Base-by-base conservation (phyloP, 2,888 invertebrate genomes). In the Galeruca laticollis region DNA sequence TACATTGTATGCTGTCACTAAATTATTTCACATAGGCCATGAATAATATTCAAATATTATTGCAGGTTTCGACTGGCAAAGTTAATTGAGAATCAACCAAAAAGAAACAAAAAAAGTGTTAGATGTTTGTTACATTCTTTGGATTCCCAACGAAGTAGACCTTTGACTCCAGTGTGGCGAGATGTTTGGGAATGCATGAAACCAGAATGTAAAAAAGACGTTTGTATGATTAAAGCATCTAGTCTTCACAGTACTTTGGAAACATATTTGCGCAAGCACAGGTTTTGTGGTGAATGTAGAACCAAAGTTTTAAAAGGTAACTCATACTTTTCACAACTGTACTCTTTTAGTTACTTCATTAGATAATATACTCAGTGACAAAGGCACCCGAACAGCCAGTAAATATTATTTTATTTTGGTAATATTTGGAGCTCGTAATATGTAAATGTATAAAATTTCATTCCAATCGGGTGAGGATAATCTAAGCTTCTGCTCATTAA, bases 281-380 rank as follows among this genome's bases (percentile, higher is more conserved):
- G 96, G 87, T 97, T 97, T 86, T 97, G 97, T 83, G 92, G 93
- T 2, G 97, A 97, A 83, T 97, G 97, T 84, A 93, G 96, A 78
- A 94, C 95, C 75, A 97, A 97, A 89, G 96, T 97, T 72, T 84
- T 90, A 76, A 84, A 84, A 81, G 85, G 85, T 85, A 77, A 73
- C 72, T 71, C 6, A 6, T 43, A 20, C 10, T 47, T 11, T 20
- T 26, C n/a, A n/a, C n/a, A n/a, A n/a, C n/a, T n/a, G n/a, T n/a
- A n/a, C 35, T 9, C 15, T 43, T 49, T 11, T 21, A 6, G 11
- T 40, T 60, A 11, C 15, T 26, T 26, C 6, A 6, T 26, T 26
- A 26, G n/a, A n/a, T 26, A 26, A 26, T 5, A 26, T 26, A 26
- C 6, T 26, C 6, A 26, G 6, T 26, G 26, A 26, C 3, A 26